A percentile compares a stretch with the other conserved stretches of the same genome.
Evolutionary conservation across 2,797 vertebrate species (phyloP).

Genomic region (Syngnathus rostellatus): DNA sequence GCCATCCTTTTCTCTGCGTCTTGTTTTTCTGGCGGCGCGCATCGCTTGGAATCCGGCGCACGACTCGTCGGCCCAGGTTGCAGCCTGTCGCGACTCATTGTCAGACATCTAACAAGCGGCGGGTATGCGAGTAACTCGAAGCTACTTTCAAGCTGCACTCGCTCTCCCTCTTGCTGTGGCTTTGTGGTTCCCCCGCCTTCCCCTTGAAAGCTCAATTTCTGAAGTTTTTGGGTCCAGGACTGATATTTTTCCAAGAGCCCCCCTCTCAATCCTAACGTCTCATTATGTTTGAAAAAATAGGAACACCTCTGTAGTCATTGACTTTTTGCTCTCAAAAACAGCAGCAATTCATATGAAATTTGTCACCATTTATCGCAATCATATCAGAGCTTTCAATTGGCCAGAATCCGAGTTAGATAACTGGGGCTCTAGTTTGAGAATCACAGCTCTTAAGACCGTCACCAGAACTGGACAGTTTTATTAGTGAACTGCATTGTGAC

Average conservation of each 20-base stretch:
- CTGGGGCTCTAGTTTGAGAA: not conserved
- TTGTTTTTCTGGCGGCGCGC: not conserved
- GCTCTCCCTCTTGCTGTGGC: not conserved
- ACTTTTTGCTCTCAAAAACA: no score
- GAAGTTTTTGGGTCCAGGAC: not conserved
- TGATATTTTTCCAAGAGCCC: not conserved
- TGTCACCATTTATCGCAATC: no score
- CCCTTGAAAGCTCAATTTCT: not conserved
- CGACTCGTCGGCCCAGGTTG: not conserved
- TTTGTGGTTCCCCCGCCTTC: not conserved
- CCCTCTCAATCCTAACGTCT: not conserved
- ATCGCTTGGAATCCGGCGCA: not conserved
- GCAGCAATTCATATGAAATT: no score
- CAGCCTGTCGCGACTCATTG: not conserved
- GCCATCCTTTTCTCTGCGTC: slow-evolving; percentile 5
- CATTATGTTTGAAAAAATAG: no score
- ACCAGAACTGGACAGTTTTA: not conserved
- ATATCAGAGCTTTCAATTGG: no score
- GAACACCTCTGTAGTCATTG: no score
- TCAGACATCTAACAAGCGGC: not conserved
- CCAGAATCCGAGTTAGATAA: no score
- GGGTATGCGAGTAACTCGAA: not conserved
- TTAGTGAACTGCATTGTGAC: not conserved
- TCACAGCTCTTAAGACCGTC: not conserved
- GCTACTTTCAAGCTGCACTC: not conserved